phyloP scores from a whole-genome alignment of 2,113 vertebrate species.

The Bubo bubo region DNA sequence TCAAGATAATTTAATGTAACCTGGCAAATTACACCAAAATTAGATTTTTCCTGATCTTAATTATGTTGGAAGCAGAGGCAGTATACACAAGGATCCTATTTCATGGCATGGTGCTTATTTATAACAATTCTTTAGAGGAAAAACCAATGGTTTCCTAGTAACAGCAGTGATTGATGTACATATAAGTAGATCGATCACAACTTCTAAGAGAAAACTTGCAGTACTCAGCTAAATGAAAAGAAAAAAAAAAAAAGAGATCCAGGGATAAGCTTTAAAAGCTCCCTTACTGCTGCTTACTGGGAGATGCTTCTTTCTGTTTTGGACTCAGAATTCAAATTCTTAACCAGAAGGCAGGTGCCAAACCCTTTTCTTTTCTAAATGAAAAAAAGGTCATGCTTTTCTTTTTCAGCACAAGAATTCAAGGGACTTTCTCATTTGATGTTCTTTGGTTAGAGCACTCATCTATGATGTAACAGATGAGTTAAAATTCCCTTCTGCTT shows the following conservation, averaged over 20 bases:
- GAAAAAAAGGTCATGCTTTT: not conserved
- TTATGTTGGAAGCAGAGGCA: conserved; percentile 40
- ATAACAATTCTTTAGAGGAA: conserved; percentile 40
- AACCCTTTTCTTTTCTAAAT: not conserved
- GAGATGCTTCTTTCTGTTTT: not conserved
- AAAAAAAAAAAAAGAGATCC: not conserved
- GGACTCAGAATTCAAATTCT: conserved; percentile 2
- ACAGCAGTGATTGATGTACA: conserved; percentile 40
- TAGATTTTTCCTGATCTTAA: conserved; percentile 56
- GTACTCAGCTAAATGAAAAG: conserved; percentile 14
- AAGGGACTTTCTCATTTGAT: not conserved
- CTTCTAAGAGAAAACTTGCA: conserved; percentile 32
- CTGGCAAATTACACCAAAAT: conserved; percentile 31
- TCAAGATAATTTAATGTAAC: conserved; percentile 52
- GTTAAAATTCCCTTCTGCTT: not conserved
- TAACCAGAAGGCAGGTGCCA: not conserved
- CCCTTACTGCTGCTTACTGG: not conserved
- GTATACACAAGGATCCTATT: not conserved
- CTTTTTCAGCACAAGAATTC: not conserved
- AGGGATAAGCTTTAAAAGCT: not conserved
- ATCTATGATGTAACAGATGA: not conserved
- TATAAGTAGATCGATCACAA: conserved; percentile 43
- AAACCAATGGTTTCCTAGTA: conserved; percentile 50
- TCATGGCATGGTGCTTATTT: conserved; percentile 36
- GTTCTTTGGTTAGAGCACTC: not conserved